These are phyloP conservation scores for Passerina amoena DNA, from an alignment of 2,113 vertebrate genomes.

Conservation along the genomic window DNA sequence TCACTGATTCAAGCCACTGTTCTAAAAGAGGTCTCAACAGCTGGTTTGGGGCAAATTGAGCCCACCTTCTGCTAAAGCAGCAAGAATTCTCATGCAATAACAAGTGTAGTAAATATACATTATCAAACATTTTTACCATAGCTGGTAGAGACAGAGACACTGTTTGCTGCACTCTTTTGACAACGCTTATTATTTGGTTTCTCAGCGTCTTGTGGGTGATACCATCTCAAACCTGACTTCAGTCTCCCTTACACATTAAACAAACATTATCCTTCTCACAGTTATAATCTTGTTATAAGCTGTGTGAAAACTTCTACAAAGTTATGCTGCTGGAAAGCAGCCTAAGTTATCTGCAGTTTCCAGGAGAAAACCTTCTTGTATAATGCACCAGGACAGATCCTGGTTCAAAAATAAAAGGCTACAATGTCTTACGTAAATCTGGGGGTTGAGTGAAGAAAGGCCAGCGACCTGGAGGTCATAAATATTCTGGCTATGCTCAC, in stretches of 20 bases:
- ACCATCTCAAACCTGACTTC: not conserved
- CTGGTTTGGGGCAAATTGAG: not conserved
- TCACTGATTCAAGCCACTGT: not conserved
- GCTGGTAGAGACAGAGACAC: not conserved
- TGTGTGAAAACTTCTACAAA: not conserved
- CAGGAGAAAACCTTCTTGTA: slow-evolving; percentile 5
- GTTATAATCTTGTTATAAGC: not conserved
- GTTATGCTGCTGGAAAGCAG: not conserved
- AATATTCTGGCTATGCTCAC: slow-evolving; percentile 26
- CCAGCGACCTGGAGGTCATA: slow-evolving; percentile 40
- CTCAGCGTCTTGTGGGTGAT: not conserved
- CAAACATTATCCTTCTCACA: not conserved
- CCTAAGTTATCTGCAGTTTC: not conserved
- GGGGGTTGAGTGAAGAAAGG: slow-evolving; percentile 43
- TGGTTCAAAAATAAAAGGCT: slow-evolving; percentile 51
- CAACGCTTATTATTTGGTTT: not conserved
- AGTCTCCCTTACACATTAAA: not conserved
- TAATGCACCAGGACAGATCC: slow-evolving; percentile 11
- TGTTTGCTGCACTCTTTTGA: not conserved
- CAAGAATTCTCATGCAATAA: not conserved
- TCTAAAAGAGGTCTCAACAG: not conserved
- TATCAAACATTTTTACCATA: not conserved
- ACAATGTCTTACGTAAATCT: slow-evolving; percentile 32
- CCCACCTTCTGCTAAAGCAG: not conserved
- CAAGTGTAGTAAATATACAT: not conserved